phyloP scores from a whole-genome alignment of 1,140 invertebrate species.

The Hestina assimilis region DNA sequence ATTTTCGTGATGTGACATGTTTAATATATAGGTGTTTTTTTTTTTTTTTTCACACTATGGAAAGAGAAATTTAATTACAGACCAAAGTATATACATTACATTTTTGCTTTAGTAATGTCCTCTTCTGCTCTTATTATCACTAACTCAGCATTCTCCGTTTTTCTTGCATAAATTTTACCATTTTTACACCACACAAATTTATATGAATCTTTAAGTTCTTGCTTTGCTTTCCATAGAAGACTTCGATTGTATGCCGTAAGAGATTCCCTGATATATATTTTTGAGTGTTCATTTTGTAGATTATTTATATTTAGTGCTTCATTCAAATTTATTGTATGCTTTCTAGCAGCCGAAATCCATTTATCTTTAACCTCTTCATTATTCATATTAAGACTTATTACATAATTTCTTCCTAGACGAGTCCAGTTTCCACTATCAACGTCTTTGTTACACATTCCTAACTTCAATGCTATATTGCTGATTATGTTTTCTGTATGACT shows the following conservation, averaged over 20 bases:
- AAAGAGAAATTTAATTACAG: too few species aligned
- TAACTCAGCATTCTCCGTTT: not conserved
- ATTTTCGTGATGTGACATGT: too few species aligned
- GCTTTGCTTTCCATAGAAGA: slow-evolving; percentile 19
- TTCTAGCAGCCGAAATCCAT: too few species aligned
- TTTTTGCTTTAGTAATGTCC: not conserved
- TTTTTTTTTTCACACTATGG: too few species aligned
- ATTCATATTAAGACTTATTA: slow-evolving; percentile 1
- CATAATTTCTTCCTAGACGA: slow-evolving; percentile 2
- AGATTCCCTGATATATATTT: slow-evolving; percentile 15
- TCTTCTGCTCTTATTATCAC: slow-evolving; percentile 1
- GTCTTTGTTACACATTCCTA: not conserved
- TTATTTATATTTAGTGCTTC: not conserved
- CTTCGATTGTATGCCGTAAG: slow-evolving; percentile 2
- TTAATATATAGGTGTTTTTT: too few species aligned
- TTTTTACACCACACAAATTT: slow-evolving; percentile 29
- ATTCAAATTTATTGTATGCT: slow-evolving; percentile 1
- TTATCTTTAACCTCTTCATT: not conserved
- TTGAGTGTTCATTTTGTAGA: not conserved
- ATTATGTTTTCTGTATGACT: slow-evolving; percentile 5
- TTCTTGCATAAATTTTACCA: slow-evolving; percentile 12
- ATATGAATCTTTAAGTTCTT: slow-evolving; percentile 14
- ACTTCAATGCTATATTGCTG: slow-evolving; percentile 11
- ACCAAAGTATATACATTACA: too few species aligned
- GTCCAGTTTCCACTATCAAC: slow-evolving; percentile 7